Conservation (phyloP, 2,888 invertebrate species). For the Oeneis ivallda region DNA sequence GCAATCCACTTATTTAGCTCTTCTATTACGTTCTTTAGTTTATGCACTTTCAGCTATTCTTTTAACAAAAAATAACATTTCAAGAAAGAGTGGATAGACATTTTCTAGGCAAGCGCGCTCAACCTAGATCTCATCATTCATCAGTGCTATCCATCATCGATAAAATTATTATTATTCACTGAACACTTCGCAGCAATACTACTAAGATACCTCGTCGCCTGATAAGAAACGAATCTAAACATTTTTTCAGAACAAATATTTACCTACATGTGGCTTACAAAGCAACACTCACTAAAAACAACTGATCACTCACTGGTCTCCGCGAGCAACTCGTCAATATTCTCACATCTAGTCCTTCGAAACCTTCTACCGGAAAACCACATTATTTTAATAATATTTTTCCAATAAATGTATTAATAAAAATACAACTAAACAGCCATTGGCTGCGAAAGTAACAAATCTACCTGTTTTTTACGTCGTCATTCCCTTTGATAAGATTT, state of each 20-base stretch:
- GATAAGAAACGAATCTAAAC: slow-evolving; percentile 6
- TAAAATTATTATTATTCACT: not conserved
- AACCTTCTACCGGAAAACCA: slow-evolving; percentile 65
- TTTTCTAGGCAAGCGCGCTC: too few species aligned
- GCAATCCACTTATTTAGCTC: too few species aligned
- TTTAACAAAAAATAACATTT: too few species aligned
- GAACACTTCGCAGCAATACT: not conserved
- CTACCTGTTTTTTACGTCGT: slow-evolving; percentile 31
- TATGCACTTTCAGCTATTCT: too few species aligned
- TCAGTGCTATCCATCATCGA: too few species aligned
- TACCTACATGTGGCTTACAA: not conserved
- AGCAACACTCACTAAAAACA: slow-evolving; percentile 29
- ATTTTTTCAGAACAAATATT: slow-evolving; percentile 12
- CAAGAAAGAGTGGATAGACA: too few species aligned
- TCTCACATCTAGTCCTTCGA: slow-evolving; percentile 56
- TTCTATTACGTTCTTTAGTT: too few species aligned
- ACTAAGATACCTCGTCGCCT: not conserved
- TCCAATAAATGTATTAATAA: slow-evolving; percentile 19
- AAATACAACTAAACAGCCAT: slow-evolving; percentile 15
- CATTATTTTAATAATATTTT: slow-evolving; percentile 40
- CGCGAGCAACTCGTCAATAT: slow-evolving; percentile 57
- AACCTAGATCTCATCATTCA: too few species aligned
- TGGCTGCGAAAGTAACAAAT: slow-evolving; percentile 26
- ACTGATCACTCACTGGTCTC: slow-evolving; percentile 56
- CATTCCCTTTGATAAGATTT: slow-evolving; percentile 36